A percentile compares a stretch with the other conserved stretches of the same genome.
phyloP scores from a whole-genome alignment of 2,888 invertebrate species.

The Aromia moschata region DNA sequence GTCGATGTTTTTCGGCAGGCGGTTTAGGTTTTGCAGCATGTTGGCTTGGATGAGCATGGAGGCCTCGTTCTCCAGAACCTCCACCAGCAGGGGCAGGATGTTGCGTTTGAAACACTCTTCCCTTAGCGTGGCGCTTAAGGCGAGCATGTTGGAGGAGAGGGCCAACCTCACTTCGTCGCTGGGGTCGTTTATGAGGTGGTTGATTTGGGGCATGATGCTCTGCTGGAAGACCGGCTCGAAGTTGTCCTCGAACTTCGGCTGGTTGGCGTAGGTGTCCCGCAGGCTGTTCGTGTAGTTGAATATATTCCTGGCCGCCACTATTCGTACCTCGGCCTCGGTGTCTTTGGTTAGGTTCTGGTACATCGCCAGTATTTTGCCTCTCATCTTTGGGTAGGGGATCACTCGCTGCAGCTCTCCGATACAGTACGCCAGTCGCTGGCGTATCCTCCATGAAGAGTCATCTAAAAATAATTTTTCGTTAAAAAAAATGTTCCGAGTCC shows the following conservation, averaged over 20 bases:
- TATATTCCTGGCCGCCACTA: conserved; percentile 49
- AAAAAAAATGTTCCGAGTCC: no score
- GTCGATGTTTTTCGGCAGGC: conserved; percentile 53
- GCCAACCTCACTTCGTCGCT: conserved; percentile 52
- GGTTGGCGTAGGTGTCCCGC: conserved; percentile 46
- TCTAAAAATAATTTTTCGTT: no score
- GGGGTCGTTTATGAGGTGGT: conserved; percentile 48
- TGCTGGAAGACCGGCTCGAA: conserved; percentile 53
- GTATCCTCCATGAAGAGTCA: conserved; percentile 54
- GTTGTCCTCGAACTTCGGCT: conserved; percentile 39
- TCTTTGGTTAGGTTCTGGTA: conserved; percentile 53
- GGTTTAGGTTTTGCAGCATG: conserved; percentile 54
- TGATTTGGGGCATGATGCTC: conserved; percentile 51
- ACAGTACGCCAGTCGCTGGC: conserved; percentile 50
- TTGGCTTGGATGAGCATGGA: conserved; percentile 54
- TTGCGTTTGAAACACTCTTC: conserved; percentile 52
- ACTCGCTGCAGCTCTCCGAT: conserved; percentile 50
- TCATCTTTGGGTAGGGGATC: conserved; percentile 43
- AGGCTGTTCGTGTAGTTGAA: conserved; percentile 49
- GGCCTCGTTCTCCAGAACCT: conserved; percentile 53
- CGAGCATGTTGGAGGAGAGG: conserved; percentile 51
- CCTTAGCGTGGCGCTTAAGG: conserved; percentile 49
- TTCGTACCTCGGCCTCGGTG: conserved; percentile 52
- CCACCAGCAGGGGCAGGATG: conserved; percentile 52
- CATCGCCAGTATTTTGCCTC: conserved; percentile 49